Base-by-base conservation (phyloP, 2,797 vertebrate genomes). In the Darevskia nairensis region DNA sequence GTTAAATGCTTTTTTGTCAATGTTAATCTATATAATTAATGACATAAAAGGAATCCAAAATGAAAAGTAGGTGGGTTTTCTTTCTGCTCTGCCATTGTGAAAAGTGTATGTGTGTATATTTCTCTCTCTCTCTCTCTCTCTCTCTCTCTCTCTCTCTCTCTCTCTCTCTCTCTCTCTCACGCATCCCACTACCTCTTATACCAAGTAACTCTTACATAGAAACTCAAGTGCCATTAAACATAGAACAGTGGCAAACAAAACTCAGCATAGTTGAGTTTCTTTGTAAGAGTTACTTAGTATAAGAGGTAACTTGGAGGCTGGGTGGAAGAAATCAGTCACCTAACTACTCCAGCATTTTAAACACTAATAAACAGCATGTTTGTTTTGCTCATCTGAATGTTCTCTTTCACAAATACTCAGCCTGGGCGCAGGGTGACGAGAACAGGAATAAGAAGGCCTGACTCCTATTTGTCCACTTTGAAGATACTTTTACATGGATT, bases 1-100 rank as follows among this genome's bases (percentile, higher is more conserved):
- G 90, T 74, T 32, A 80, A 44, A 82, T 61, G 50, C 84, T 6
- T 32, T 90, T 89, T 91, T 23, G 88, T 85, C 84, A 80, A 71
- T 10, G 10, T 64, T 61, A 75, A 83, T 81, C 41, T 68, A 88
- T 80, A 84, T 32, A 64, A 85, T 81, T 68, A 89, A 80, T 32
- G 64, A 84, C 76, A 59, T 72, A 71, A 80, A 25, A 90, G 76
- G 86, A 77, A 76, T 76, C 4, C 0, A 55, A n/a, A 41, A 69
- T 55, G 64, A 61, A 86, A 55, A 81, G 88, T 29, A 15, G 15
- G 35, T 41, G 77, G 77, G 81, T 90, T 44, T 80, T 82, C 84
- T 88, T 88, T 82, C 59, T 89, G 81, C 79, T 89, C 77, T 69
- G 75, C 15, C 32, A 41, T 55, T n/a, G 23, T 8, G 83, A 86